These are phyloP conservation scores for Petrocephalus sullivani DNA, from an alignment of 2,797 vertebrate species.

Conservation along the genomic window DNA sequence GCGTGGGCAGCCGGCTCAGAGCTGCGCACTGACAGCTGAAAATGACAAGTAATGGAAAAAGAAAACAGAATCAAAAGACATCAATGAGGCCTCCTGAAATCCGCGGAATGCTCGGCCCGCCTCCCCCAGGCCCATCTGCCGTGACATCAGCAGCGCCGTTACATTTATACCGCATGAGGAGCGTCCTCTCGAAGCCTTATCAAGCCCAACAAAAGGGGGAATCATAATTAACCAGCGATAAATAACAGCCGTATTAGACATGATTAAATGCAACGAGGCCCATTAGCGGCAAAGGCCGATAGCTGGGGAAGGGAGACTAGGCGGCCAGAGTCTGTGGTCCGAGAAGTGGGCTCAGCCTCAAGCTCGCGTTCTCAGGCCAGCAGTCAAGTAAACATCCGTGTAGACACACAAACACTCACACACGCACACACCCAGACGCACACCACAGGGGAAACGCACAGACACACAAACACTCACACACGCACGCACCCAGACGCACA, in stretches of 20 bases:
- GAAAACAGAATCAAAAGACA: not conserved
- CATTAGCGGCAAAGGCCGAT: conserved; percentile 31
- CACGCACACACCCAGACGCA: conserved; percentile 20
- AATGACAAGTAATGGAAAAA: not conserved
- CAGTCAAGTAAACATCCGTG: conserved; percentile 15
- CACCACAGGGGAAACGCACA: not conserved
- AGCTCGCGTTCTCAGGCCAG: not conserved
- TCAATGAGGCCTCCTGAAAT: not conserved
- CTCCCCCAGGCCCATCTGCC: not conserved
- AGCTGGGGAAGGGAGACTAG: conserved; percentile 11
- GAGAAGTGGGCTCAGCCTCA: not conserved
- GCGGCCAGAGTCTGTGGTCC: conserved; percentile 16
- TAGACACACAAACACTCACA: conserved; percentile 25
- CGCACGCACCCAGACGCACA: conserved; percentile 12
- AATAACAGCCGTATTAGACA: not conserved
- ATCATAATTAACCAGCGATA: not conserved
- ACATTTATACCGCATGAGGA: not conserved
- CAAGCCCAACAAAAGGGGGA: not conserved
- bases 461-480: conserved; percentile 27
- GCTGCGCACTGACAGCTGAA: not conserved
- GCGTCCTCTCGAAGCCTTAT: not conserved
- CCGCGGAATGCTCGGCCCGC: not conserved
- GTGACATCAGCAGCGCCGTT: not conserved
- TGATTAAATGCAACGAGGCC: conserved; percentile 32
- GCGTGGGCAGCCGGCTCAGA: not conserved